Percentiles rank a stretch among this genome's conserved stretches.
These are phyloP conservation scores for Drosophila neotestacea DNA, from an alignment of 2,888 invertebrate genomes.

Conservation along the genomic window DNA sequence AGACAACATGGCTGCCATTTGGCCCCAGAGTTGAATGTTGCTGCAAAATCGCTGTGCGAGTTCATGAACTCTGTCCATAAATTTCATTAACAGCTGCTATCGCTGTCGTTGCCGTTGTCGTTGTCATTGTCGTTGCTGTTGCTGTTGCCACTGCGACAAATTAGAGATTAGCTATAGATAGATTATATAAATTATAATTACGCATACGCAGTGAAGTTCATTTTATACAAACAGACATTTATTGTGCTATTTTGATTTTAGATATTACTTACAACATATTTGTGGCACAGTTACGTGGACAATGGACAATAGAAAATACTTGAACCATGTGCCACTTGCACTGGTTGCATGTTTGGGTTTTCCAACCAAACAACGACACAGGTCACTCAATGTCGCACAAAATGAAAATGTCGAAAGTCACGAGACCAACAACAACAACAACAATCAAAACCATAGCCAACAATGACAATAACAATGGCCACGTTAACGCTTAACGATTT, in stretches of 20 bases:
- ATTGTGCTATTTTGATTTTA: conserved; percentile 38
- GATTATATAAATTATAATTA: conserved; percentile 71
- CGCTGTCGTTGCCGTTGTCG: conserved; percentile 14
- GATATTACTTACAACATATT: conserved; percentile 29
- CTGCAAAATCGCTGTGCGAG: conserved; percentile 39
- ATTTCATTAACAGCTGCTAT: conserved; percentile 76
- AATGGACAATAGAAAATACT: conserved; percentile 68
- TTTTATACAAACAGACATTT: background rate
- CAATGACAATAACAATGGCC: conserved; percentile 40
- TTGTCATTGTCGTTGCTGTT: conserved; percentile 8
- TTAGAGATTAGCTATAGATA: conserved; percentile 61
- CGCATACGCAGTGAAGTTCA: conserved; percentile 53
- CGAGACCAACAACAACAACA: conserved; percentile 21
- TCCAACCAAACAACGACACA: conserved; percentile 30
- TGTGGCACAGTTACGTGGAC: conserved; percentile 55
- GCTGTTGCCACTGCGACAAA: conserved; percentile 59
- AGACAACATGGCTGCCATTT: conserved; percentile 51
- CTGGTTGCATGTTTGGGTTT: conserved; percentile 51
- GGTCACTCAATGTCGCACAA: conserved; percentile 51
- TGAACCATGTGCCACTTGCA: conserved; percentile 60
- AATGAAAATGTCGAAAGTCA: conserved; percentile 56
- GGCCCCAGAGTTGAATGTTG: conserved; percentile 37
- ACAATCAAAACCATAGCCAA: conserved; percentile 26
- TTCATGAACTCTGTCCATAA: conserved; percentile 76
- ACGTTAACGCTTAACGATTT: conserved; percentile 67